Evolutionary conservation across 2,797 vertebrate genomes (phyloP).

Genomic region (Lutjanus argentimaculatus): DNA sequence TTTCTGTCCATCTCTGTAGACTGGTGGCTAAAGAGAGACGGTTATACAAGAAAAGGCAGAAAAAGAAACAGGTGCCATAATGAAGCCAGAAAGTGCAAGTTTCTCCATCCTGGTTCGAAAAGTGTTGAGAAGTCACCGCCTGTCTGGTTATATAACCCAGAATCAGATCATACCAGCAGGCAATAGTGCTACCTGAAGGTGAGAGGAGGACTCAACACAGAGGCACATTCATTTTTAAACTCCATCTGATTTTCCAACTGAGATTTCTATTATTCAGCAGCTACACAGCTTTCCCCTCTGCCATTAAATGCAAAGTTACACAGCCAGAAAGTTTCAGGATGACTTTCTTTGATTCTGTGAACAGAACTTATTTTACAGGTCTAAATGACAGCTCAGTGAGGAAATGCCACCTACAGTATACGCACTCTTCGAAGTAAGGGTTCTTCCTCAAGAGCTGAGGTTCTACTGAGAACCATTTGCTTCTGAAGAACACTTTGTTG

Average conservation of each 20-base stretch:
- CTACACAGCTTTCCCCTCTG: slow-evolving; percentile 6
- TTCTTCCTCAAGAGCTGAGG: too few relatives aligned
- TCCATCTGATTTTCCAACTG: slow-evolving; percentile 37
- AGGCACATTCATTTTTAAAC: slow-evolving; percentile 59
- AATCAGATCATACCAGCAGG: slow-evolving; percentile 26
- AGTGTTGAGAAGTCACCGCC: slow-evolving; percentile 10
- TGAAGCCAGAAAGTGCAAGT: background rate
- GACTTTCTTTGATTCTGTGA: slow-evolving; percentile 1
- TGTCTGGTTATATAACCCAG: slow-evolving; percentile 34
- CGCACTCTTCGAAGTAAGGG: too few relatives aligned
- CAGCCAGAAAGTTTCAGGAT: background rate
- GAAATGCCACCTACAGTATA: background rate
- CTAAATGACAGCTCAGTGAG: background rate
- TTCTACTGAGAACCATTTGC: too few relatives aligned
- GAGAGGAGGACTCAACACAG: slow-evolving; percentile 27
- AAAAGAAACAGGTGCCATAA: background rate
- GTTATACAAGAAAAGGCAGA: background rate
- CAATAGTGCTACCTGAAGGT: slow-evolving; percentile 32
- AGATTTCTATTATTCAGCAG: slow-evolving; percentile 52
- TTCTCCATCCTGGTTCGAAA: slow-evolving; percentile 20
- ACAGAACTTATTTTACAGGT: slow-evolving; percentile 11
- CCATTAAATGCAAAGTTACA: slow-evolving; percentile 5
- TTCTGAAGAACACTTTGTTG: too few relatives aligned
- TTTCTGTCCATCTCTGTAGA: slow-evolving; percentile 10
- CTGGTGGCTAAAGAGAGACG: background rate